These are phyloP conservation scores for Danionella dracula DNA, from an alignment of 2,797 vertebrate genomes.

Conservation along the genomic window DNA sequence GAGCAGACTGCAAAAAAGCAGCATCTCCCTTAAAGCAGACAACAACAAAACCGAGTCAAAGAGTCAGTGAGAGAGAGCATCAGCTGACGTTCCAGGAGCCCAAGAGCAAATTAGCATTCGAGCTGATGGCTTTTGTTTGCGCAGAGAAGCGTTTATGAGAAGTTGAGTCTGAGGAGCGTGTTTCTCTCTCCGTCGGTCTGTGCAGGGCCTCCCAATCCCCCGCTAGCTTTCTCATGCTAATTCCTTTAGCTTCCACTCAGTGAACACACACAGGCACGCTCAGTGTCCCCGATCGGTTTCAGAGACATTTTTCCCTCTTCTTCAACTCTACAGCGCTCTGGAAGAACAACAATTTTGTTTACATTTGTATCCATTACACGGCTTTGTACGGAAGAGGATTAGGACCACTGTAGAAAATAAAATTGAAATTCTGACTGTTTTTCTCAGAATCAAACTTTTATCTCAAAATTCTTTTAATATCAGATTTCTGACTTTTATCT, in stretches of 20 bases:
- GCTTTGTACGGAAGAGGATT: no score
- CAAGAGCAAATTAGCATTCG: conserved; percentile 28
- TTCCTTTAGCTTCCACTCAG: conserved; percentile 65
- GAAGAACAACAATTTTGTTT: no score
- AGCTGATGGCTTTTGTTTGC: conserved; percentile 13
- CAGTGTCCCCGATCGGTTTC: conserved; percentile 38
- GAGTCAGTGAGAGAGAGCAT: not conserved
- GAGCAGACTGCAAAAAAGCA: not conserved
- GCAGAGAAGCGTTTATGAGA: not conserved
- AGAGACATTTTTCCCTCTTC: not conserved
- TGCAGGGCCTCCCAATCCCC: conserved; percentile 59
- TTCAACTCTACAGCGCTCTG: no score
- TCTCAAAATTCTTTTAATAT: no score
- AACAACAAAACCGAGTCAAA: not conserved
- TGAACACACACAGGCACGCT: conserved; percentile 48
- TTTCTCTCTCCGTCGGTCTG: conserved; percentile 46
- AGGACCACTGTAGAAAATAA: no score
- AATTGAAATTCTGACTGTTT: no score
- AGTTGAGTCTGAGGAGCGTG: conserved; percentile 22
- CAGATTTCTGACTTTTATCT: no score
- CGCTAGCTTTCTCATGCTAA: conserved; percentile 72
- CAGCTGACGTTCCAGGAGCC: not conserved
- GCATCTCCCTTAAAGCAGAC: not conserved
- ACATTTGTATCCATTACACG: no score
- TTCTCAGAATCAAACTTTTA: no score